Evolutionary conservation across 2,888 invertebrate species (phyloP).

Genomic region (Slavum lentiscoides): DNA sequence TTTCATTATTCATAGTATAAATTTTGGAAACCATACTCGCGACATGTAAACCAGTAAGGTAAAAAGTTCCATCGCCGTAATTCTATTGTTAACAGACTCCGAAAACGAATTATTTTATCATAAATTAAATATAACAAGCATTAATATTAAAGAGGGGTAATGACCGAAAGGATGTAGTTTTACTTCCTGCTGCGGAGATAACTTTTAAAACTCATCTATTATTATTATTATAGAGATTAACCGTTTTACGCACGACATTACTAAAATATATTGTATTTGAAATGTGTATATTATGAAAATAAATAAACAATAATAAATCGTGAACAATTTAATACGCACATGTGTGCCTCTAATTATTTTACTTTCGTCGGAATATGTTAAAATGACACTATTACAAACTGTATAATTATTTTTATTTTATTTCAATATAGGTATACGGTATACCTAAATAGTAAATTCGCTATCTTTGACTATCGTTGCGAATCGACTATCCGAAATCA

Average conservation of each 20-base stretch:
- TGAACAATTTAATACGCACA: not conserved
- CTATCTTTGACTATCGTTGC: too few relatives aligned
- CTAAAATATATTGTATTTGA: not conserved
- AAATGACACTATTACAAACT: too few relatives aligned
- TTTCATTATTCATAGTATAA: not conserved
- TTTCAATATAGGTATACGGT: too few relatives aligned
- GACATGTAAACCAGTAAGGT: not conserved
- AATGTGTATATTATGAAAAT: not conserved
- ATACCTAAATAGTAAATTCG: too few relatives aligned
- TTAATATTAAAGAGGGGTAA: conserved; percentile 6
- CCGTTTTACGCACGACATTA: not conserved
- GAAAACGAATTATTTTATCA: not conserved
- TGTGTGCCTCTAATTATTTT: not conserved
- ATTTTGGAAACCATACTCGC: not conserved
- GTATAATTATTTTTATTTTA: too few relatives aligned
- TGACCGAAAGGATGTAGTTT: conserved; percentile 27
- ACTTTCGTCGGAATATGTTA: too few relatives aligned
- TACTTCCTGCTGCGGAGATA: not conserved
- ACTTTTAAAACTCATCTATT: conserved; percentile 1
- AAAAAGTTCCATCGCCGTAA: not conserved
- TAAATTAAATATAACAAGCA: not conserved
- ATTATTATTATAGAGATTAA: not conserved
- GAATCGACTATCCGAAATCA: too few relatives aligned
- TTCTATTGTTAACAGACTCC: conserved; percentile 8
- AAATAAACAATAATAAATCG: not conserved